Evolutionary conservation across 1,140 invertebrate genomes (phyloP), one percentile per base, ranked within the genome.

Genomic region (Aradophagus sp.): DNA sequence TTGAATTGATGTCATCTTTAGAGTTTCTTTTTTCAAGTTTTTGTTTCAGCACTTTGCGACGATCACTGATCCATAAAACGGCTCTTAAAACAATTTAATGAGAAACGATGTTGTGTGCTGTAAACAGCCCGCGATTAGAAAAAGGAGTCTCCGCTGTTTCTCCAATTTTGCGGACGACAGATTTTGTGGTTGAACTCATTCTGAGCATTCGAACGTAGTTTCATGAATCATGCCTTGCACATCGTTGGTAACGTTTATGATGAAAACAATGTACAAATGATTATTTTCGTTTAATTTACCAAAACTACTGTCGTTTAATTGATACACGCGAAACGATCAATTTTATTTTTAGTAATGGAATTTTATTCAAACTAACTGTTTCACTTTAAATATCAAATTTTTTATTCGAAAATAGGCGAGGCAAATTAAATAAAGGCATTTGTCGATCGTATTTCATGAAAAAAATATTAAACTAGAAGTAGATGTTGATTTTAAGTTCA

Each of bases 151-250:
- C 35, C 42, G 12, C 20, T 50, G 36, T 42, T 47, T 61, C 29
- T 50, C 36, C 38, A 50, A 61, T 61, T 61, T 61, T 59, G 55
- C 55, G 55, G 55, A 48, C 34, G 42, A 59, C 55, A 48, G 55
- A 41, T 59, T 48, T 44, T 61, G 56, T 45, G 56, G 56, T 61
- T 42, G 27, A 50, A 61, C 34, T 61, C 29, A 42, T 61, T 50
- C 31, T 34, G 29, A 27, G 31, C 17, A 47, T 48, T 41, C 26
- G 16, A 58, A 47, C 41, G 32, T 19, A 7, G 11, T 36, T 61
- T 20, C 27, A 42, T 48, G 50, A 42, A 48, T 61, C 44, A 61
- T 44, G 27, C 42, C 52, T 62, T 44, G 36, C 36, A 52, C 52
- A 42, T 34, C 23, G 52, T 62, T 62, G 35, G 29, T 47, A 47